phyloP scores from a whole-genome alignment of 2,797 vertebrate genomes.

The Todus mexicanus region DNA sequence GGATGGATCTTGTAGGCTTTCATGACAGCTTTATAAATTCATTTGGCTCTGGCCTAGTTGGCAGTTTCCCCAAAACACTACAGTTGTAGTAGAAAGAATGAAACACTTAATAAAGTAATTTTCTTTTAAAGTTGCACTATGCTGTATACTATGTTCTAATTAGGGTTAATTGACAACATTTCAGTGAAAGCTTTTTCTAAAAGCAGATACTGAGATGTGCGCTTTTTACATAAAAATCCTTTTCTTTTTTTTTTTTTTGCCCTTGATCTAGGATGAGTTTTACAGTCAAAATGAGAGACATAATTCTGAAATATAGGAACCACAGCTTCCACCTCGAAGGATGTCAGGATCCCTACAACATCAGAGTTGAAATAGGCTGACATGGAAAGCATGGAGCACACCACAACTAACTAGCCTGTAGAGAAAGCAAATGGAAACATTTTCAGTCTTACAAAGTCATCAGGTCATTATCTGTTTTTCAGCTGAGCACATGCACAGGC shows the following conservation, averaged over 20 bases:
- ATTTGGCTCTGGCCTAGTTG: neutral
- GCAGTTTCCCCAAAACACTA: neutral
- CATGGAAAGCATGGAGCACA: neutral
- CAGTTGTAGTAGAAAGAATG: neutral
- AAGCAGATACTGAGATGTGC: neutral
- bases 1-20: neutral
- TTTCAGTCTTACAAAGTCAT: neutral
- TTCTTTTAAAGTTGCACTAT: neutral
- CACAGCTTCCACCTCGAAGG: accelerated
- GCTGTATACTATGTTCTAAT: neutral
- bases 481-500: neutral
- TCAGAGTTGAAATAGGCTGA: neutral
- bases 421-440: neutral
- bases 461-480: neutral
- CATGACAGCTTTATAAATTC: neutral
- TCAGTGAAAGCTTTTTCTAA: neutral
- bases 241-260: no score
- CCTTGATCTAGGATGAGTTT: neutral
- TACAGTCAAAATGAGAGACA: neutral
- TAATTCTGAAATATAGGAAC: neutral
- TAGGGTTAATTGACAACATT: neutral
- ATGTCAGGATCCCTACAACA: neutral
- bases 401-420: neutral
- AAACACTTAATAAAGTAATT: neutral
- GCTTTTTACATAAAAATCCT: neutral